A percentile compares a stretch with the other conserved stretches of the same genome.
Conservation (phyloP, 2,797 vertebrate genomes). For the Adrianichthys oophorus region DNA sequence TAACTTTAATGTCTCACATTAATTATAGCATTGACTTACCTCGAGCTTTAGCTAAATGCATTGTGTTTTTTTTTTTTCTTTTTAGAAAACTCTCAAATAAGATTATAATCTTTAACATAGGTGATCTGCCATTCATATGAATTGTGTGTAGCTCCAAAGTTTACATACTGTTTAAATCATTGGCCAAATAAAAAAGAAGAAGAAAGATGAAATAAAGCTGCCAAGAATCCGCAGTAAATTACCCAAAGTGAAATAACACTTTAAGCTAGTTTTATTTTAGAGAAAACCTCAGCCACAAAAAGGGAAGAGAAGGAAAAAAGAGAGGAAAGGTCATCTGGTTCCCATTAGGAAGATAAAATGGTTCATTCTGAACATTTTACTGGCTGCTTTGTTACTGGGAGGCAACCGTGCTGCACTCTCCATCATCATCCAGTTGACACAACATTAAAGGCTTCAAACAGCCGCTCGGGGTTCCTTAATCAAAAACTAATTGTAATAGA, state of each 20-base stretch:
- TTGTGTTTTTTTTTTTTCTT: neutral
- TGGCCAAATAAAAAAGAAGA: conserved; percentile 19
- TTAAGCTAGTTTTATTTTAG: conserved; percentile 69
- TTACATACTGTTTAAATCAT: conserved; percentile 21
- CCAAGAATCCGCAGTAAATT: conserved; percentile 60
- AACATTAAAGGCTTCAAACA: conserved; percentile 97
- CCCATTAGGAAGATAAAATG: conserved; percentile 99
- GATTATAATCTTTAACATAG: conserved; percentile 9
- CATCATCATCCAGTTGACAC: conserved; percentile 96
- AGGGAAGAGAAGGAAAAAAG: conserved; percentile 53
- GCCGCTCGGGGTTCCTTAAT: conserved; percentile 93
- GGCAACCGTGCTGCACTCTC: conserved; percentile 89
- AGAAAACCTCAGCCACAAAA: conserved; percentile 91
- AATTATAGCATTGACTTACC: neutral
- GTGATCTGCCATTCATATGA: conserved; percentile 6
- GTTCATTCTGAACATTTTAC: conserved; percentile 96
- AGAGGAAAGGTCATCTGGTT: conserved; percentile 91
- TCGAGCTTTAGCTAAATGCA: conserved; percentile 6
- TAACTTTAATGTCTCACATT: neutral
- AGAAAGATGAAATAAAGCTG: conserved; percentile 53
- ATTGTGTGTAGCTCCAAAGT: conserved; percentile 2
- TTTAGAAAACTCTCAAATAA: conserved; percentile 5
- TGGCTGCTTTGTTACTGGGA: conserved; percentile 93
- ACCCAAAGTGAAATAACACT: conserved; percentile 63
- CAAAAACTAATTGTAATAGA: conserved; percentile 99